Evolutionary conservation across 2,888 invertebrate species (phyloP), one percentile per base, ranked within the genome.

Genomic region (Tolmerus cingulatus): DNA sequence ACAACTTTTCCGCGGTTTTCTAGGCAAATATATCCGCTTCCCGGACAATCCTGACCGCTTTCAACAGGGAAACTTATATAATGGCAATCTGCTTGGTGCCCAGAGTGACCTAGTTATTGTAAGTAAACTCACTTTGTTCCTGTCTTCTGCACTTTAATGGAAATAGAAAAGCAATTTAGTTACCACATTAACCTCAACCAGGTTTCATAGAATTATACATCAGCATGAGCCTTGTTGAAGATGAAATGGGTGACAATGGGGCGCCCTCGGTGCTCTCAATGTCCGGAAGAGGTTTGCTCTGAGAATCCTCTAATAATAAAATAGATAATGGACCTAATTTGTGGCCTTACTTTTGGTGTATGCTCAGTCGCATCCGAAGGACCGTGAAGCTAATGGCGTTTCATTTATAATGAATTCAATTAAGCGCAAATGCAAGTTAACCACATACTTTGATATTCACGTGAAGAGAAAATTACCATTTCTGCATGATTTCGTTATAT

Each of bases 311-410:
- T 40, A 34, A 37, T 66, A 34, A 43, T 57, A 66, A 82, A 82
- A 82, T 82, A 82, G 82, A 57, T 82, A 82, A 82, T 82, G 82
- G 40, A 34, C 23, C 82, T 66, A 57, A 82, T 82, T 82, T 82
- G 81, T 34, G 81, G 81, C 23, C 51, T 55, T 55, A 81, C 27
- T 81, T 57, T 57, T 66, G 37, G 40, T 19, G 9, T 66, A 82
- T 19, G 3, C 40, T 23, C 12, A 82, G 37, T 51, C 55, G 30
- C 51, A 9, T 30, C 55, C n/a, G 12, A 19, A 19, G 9, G 57
- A 16, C n/a, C 12, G 7, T n/a, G 51, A 7, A 14, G n/a, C 27
- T 19, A 82, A 57, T 82, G 19, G 37, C 27, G 34, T 37, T 82
- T 66, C 82, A 7, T 34, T 66, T 23, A 57, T 66, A 37, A 82